Base-by-base conservation (phyloP, 2,113 vertebrate genomes). In the Cynocephalus volans region DNA sequence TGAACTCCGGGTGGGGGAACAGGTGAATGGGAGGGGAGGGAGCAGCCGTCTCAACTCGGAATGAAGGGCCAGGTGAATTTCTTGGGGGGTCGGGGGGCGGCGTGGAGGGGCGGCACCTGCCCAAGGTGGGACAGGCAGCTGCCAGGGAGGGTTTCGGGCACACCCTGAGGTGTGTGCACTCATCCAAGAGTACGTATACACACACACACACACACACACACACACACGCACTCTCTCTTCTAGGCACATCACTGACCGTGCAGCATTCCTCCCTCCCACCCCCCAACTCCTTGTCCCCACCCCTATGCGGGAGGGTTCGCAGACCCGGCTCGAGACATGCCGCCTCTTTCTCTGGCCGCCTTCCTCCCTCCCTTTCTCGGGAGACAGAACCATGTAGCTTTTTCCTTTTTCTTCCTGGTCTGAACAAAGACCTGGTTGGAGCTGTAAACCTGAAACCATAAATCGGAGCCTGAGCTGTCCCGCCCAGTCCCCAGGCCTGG, bases 391-490 rank as follows among this genome's bases (percentile, higher is more conserved):
- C 93, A 0, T 19, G 24, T 45, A 88, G 96, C 62, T 88, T 96
- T 97, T 76, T 67, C 58, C 67, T 60, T 95, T 97, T 93, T 58
- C 52, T 87, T 83, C 50, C 65, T 5, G 18, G 23, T 97, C 87
- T 97, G 92, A 97, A 97, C 97, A 97, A 97, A 98, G 96, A 97
- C 93, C 95, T 73, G 95, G 65, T 67, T 93, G 88, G 62, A 65
- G 70, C 73, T 86, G 93, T 52, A 96, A 92, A 31, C 92, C 36
- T 80, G 58, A 97, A 95, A 79, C n/a, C 69, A 1, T 8, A 60
- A 56, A 95, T 85, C 50, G 73, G 81, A 69, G 62, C 64, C 58
- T 4, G 1, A 50, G 48, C 58, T 58, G 75, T 45, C 89, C 62
- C 58, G 72, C 9, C 28, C 67, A 86, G 83, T 45, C 89, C 60